A percentile compares a stretch with the other conserved stretches of the same genome.
Evolutionary conservation across 2,113 vertebrate species (phyloP).

Genomic region (Pteruthius melanotis): DNA sequence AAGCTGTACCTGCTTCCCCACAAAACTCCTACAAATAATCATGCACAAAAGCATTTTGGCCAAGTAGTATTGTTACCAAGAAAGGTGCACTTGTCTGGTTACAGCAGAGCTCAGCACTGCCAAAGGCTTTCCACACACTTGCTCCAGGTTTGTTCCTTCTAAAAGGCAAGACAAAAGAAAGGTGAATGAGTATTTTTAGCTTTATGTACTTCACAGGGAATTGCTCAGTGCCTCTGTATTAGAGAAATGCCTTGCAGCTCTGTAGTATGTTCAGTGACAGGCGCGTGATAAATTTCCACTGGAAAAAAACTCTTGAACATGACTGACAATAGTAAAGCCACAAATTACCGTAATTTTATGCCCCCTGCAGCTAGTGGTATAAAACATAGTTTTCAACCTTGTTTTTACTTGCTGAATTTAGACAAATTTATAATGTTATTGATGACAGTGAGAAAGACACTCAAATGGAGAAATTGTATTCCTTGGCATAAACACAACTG

Average conservation of each 20-base stretch:
- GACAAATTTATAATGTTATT: slow-evolving; percentile 67
- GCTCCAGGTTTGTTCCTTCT: not conserved
- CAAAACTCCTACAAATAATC: not conserved
- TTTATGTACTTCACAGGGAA: slow-evolving; percentile 17
- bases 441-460: slow-evolving; percentile 61
- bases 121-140: not conserved
- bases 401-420: slow-evolving; percentile 69
- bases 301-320: slow-evolving; percentile 45
- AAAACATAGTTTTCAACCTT: slow-evolving; percentile 65
- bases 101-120: not conserved
- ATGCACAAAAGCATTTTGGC: not conserved
- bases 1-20: not conserved
- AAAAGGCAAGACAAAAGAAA: not conserved
- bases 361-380: slow-evolving; percentile 66
- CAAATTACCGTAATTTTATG: slow-evolving; percentile 75
- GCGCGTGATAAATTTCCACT: slow-evolving; percentile 55
- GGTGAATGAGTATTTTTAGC: slow-evolving; percentile 18
- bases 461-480: slow-evolving; percentile 60
- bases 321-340: slow-evolving; percentile 66
- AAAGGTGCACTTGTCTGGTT: fast-evolving
- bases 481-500: slow-evolving; percentile 14
- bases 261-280: slow-evolving; percentile 14
- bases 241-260: slow-evolving; percentile 26
- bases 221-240: slow-evolving; percentile 40
- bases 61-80: not conserved